Evolutionary conservation across 2,888 invertebrate species (phyloP).

Genomic region (Morinoia aosen): DNA sequence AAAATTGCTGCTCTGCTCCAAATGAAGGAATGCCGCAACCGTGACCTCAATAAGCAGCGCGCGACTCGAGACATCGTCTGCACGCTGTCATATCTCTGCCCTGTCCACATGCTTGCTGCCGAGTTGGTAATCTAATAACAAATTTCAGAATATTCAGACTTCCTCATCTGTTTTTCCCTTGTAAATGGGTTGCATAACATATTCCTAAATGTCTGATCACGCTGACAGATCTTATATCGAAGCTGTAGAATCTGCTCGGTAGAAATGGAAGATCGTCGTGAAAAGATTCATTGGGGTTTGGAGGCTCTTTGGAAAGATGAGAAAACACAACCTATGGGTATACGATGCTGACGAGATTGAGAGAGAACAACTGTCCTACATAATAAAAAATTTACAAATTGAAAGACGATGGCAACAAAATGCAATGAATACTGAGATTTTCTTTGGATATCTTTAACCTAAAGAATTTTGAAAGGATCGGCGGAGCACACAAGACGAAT

Average conservation of each 20-base stretch:
- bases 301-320: not conserved
- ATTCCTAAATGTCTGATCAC: not conserved
- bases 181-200: not conserved
- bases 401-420: not conserved
- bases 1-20: constrained; percentile 14
- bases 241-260: not conserved
- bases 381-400: not conserved
- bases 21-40: constrained; percentile 36
- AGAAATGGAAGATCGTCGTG: not conserved
- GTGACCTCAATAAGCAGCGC: constrained; percentile 30
- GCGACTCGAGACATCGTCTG: not conserved
- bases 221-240: not conserved
- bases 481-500: not conserved
- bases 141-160: not conserved
- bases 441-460: not conserved
- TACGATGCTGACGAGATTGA: not conserved
- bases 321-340: not conserved
- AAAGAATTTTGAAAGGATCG: not conserved
- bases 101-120: not conserved
- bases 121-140: not conserved
- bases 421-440: too few relatives aligned
- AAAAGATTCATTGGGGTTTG: not conserved
- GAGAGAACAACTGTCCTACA: not conserved
- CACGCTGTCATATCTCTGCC: not conserved
- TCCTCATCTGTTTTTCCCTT: not conserved